These are phyloP conservation scores for Agriopis marginaria DNA, from an alignment of 2,888 invertebrate genomes.

Conservation along the genomic window DNA sequence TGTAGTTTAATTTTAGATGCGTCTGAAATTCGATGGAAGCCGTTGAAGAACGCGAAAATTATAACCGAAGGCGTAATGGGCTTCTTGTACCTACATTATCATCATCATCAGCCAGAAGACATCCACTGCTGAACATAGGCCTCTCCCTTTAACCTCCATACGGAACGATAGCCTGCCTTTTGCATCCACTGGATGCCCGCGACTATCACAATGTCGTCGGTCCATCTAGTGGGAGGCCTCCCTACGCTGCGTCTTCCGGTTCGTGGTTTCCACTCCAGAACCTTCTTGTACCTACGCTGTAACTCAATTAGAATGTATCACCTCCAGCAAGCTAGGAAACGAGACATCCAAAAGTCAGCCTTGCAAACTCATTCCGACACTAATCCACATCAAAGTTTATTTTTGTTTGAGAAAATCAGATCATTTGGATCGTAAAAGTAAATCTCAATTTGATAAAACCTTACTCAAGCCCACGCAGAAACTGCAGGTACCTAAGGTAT, in stretches of 20 bases:
- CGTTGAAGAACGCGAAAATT: not conserved
- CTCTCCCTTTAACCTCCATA: too few species aligned
- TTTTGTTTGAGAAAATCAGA: slow-evolving; percentile 23
- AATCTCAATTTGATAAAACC: slow-evolving; percentile 38
- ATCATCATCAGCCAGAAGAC: too few species aligned
- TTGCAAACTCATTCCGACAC: slow-evolving; percentile 5
- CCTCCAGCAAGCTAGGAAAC: not conserved
- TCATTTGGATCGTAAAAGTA: slow-evolving; percentile 21
- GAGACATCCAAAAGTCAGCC: slow-evolving; percentile 3
- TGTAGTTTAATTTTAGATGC: too few species aligned
- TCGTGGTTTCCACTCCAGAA: too few species aligned
- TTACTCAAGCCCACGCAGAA: slow-evolving; percentile 21
- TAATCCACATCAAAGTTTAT: slow-evolving; percentile 4
- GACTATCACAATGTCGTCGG: too few species aligned
- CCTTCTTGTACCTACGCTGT: not conserved
- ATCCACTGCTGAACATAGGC: too few species aligned
- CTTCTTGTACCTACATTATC: not conserved
- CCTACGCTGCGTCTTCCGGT: too few species aligned
- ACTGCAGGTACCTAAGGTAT: slow-evolving; percentile 23
- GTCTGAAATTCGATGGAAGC: not conserved
- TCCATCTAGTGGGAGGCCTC: too few species aligned
- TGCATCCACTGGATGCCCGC: too few species aligned
- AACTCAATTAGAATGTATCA: not conserved
- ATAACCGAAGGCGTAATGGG: not conserved
- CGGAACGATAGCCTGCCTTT: too few species aligned